Percentiles rank a stretch among this genome's conserved stretches.
These are phyloP conservation scores for Eulemur mongoz DNA, from an alignment of 2,797 vertebrate genomes.

Conservation along the genomic window DNA sequence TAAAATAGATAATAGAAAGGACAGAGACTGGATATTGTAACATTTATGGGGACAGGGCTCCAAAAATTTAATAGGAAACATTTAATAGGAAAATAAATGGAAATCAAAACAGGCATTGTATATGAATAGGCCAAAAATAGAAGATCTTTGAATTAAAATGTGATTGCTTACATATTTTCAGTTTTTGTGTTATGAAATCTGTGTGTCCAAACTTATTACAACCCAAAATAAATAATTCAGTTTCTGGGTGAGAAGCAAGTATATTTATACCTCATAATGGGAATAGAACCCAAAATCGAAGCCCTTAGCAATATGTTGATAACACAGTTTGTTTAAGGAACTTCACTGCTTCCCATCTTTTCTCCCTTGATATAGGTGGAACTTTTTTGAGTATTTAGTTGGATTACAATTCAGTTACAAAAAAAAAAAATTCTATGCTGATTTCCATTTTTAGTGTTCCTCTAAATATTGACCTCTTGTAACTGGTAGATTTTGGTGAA, in stretches of 20 bases:
- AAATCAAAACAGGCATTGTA: slow-evolving; percentile 23
- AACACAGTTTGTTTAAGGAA: slow-evolving; percentile 28
- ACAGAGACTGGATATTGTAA: background rate
- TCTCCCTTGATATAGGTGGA: background rate
- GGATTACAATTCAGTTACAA: background rate
- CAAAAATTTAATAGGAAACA: background rate
- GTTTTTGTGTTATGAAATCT: slow-evolving; percentile 49
- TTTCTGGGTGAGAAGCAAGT: slow-evolving; percentile 35
- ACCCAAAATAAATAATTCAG: slow-evolving; percentile 43
- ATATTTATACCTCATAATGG: background rate
- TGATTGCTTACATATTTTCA: slow-evolving; percentile 4
- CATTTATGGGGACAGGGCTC: background rate
- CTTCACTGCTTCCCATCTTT: slow-evolving; percentile 1
- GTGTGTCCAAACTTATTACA: background rate
- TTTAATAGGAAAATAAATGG: slow-evolving; percentile 46
- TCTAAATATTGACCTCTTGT: slow-evolving; percentile 47
- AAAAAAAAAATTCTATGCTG: slow-evolving; percentile 21
- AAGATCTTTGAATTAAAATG: slow-evolving; percentile 46
- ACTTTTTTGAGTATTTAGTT: slow-evolving; percentile 45
- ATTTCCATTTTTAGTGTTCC: slow-evolving; percentile 36
- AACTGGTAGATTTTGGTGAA: slow-evolving; percentile 59
- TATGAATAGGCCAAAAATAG: slow-evolving; percentile 1
- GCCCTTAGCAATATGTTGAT: background rate
- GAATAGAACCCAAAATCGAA: slow-evolving; percentile 22
- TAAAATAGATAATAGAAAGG: background rate